phyloP scores from a whole-genome alignment of 2,888 invertebrate genomes.

The Pristionchus maxplancki region DNA sequence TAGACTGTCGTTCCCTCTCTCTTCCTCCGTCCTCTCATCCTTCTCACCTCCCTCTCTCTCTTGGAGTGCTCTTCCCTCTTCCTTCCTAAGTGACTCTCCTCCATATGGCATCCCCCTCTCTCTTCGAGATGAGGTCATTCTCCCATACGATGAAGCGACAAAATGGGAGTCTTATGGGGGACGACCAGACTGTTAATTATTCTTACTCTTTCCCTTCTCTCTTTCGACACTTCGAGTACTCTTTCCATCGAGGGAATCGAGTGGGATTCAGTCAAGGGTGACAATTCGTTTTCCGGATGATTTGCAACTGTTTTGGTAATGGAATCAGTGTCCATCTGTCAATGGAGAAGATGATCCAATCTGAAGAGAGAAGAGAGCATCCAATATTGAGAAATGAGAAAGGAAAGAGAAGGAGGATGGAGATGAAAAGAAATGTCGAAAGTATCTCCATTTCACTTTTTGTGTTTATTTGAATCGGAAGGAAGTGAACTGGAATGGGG shows the following conservation, averaged over 20 bases:
- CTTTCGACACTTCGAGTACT: background rate
- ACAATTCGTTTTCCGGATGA: conserved; percentile 16
- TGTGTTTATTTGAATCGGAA: conserved; percentile 3
- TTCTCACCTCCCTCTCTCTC: conserved; percentile 3
- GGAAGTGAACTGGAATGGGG: background rate
- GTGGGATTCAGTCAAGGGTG: background rate
- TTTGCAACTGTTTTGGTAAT: conserved; percentile 17
- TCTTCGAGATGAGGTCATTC: conserved; percentile 27
- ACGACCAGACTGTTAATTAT: conserved; percentile 2
- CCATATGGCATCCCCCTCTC: conserved; percentile 23
- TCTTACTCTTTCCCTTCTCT: background rate
- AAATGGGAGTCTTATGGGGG: conserved; percentile 12
- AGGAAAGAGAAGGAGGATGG: background rate
- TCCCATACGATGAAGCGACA: conserved; percentile 26
- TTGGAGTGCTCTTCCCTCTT: conserved; percentile 22
- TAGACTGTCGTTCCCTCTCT: background rate
- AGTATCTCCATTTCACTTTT: background rate
- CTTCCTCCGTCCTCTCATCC: background rate
- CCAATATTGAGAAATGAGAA: conserved; percentile 8
- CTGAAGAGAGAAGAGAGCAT: conserved; percentile 22
- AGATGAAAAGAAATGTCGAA: conserved; percentile 9
- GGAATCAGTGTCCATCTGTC: conserved; percentile 10
- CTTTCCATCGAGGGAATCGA: background rate
- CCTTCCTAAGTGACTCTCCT: conserved; percentile 18
- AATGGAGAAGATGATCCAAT: background rate